Evolutionary conservation across 2,797 vertebrate genomes (phyloP), one percentile per base, ranked within the genome.

Genomic region (Graptemys geographica): DNA sequence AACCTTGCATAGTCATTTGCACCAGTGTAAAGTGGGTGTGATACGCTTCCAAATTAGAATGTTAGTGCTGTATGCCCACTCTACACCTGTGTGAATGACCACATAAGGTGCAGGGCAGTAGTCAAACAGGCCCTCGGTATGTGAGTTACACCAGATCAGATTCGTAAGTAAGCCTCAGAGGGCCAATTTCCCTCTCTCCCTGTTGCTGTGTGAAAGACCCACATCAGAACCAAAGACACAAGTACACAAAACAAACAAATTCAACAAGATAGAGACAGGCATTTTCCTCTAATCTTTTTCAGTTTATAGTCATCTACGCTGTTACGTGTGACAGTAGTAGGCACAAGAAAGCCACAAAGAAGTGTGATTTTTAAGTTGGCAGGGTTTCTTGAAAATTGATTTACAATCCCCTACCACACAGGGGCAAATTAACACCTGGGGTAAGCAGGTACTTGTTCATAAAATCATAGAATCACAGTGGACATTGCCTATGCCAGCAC

Each of bases 51-150:
- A 53, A 47, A 53, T 79, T 19, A 23, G n/a, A 31, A 49, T 90
- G 65, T 79, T 0, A 72, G 2, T 37, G 51, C 11, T n/a, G 51
- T 81, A 21, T 53, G 19, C 28, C 16, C 76, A 56, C 33, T 53
- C 52, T 6, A 5, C 57, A 79, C 23, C 2, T 33, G 28, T 76
- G 3, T 8, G 83, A 90, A 1, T 2, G 18, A 52, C 56, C 41
- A 47, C 1, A 2, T 9, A 62, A 37, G 44, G 33, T 0, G 0
- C 12, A 87, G 55, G 53, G 18, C 28, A 72, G 19, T 5, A 12
- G 5, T 33, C 88, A 79, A 74, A 27, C 41, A 53, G 65, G 21
- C 12, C 79, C 81, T 86, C 81, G 11, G 12, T 41, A 41, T 21
- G 37, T 72, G 37, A 41, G 19, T 72, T 41, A 72, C 21, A 25